A percentile compares a stretch with the other conserved stretches of the same genome.
These are phyloP conservation scores for Tyrannus savana DNA, from an alignment of 2,113 vertebrate species.

Conservation along the genomic window DNA sequence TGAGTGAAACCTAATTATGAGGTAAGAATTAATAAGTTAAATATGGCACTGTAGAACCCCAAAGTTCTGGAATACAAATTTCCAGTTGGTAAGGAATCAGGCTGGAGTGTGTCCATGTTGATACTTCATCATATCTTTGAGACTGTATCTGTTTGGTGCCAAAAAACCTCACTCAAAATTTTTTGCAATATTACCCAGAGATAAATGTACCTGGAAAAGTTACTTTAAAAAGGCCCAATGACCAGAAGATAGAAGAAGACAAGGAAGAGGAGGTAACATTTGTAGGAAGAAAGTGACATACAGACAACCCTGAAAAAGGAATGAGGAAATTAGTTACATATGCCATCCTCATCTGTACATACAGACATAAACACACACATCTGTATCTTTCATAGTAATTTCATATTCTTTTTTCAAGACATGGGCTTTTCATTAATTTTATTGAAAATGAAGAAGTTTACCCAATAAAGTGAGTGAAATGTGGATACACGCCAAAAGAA, in stretches of 20 bases:
- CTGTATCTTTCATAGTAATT: not conserved
- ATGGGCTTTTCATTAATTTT: not conserved
- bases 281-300: not conserved
- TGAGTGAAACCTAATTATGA: not conserved
- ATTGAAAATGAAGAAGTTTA: not conserved
- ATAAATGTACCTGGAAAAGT: not conserved
- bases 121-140: not conserved
- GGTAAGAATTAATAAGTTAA: not conserved
- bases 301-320: not conserved
- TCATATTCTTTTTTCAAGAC: not conserved
- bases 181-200: not conserved
- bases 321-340: not conserved
- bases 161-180: not conserved
- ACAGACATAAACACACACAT: accelerated
- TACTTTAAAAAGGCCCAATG: not conserved
- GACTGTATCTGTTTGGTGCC: not conserved
- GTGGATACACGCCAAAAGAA: not conserved
- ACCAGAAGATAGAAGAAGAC: not conserved
- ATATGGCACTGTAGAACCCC: not conserved
- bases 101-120: not conserved
- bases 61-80: not conserved
- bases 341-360: not conserved
- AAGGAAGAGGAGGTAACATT: not conserved
- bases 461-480: not conserved
- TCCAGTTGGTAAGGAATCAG: not conserved